Evolutionary conservation across 2,888 invertebrate species (phyloP), one percentile per base, ranked within the genome.

Genomic region (Sesia bembeciformis): DNA sequence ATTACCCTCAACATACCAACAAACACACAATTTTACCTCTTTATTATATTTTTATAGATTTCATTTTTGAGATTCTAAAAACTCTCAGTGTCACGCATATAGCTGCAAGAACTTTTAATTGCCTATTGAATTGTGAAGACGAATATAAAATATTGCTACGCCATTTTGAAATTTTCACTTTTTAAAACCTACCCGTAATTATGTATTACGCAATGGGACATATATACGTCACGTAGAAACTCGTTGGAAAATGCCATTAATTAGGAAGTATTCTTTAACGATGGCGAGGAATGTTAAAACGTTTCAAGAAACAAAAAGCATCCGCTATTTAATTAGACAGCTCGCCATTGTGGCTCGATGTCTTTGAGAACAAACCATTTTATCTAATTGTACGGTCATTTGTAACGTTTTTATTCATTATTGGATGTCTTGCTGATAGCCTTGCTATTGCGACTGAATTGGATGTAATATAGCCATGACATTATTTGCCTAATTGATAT

Each of bases 251-350:
- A 53, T 52, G 52, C 40, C 50, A 51, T 51, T 55, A 53, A 57
- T 57, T 55, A 57, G 53, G 52, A 38, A 40, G 43, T 40, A 8
- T 39, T 55, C 40, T 40, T 49, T 52, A 40, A 55, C 49, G 39
- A 46, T 23, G 23, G 4, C 23, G 23, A 23, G 46, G 46, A 7
- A 46, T 46, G 46, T 23, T 46, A 46, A 46, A 46, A 46, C 23
- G 23, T 46, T 46, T 46, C 46, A n/a, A 46, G 46, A 46, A 46
- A 46, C 46, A 8, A 46, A 52, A 52, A 56, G 56, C 51, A 59
- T 58, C 55, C 49, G 53, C 51, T 43, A 6, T 49, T 56, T 60
- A 60, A 58, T 60, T 41, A 60, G 55, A 54, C 51, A 40, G 51
- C 51, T 51, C 53, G 42, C 51, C 50, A 51, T 50, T 49, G 57